Conservation (phyloP, 2,888 invertebrate species). For the Ischnus inquisitorius region DNA sequence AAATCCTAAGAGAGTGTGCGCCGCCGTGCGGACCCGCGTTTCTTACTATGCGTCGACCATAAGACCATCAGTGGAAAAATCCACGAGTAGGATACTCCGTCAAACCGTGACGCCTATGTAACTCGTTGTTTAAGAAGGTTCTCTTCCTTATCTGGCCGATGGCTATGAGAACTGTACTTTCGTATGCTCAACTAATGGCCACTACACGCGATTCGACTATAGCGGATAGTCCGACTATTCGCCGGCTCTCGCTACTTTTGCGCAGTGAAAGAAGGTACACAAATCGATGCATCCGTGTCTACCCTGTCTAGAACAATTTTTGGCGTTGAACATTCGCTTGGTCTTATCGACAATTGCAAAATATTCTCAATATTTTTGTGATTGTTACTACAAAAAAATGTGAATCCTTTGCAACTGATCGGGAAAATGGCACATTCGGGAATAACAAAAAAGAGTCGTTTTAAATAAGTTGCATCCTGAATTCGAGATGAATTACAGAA, state of each 20-base stretch:
- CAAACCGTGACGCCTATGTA: not conserved
- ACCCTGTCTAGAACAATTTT: not conserved
- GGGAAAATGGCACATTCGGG: no score
- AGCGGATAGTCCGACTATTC: constrained; percentile 70
- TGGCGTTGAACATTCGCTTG: not conserved
- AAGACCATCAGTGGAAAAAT: not conserved
- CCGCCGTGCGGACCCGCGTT: not conserved
- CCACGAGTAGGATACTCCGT: constrained; percentile 7
- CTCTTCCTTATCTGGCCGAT: constrained; percentile 71
- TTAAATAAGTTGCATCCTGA: no score
- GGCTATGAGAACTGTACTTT: constrained; percentile 67
- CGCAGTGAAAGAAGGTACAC: constrained; percentile 16
- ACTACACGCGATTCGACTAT: constrained; percentile 21
- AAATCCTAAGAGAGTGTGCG: not conserved
- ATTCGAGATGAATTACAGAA: no score
- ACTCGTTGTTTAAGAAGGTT: constrained; percentile 5
- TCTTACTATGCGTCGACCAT: constrained; percentile 6
- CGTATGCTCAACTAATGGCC: constrained; percentile 77
- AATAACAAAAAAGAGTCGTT: no score
- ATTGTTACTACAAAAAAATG: no score
- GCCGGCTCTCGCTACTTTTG: constrained; percentile 71
- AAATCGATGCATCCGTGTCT: not conserved
- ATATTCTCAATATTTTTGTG: no score
- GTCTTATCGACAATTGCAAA: not conserved
- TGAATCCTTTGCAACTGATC: no score